Evolutionary conservation across 2,888 invertebrate species (phyloP).

Genomic region (Lysandra bellargus): DNA sequence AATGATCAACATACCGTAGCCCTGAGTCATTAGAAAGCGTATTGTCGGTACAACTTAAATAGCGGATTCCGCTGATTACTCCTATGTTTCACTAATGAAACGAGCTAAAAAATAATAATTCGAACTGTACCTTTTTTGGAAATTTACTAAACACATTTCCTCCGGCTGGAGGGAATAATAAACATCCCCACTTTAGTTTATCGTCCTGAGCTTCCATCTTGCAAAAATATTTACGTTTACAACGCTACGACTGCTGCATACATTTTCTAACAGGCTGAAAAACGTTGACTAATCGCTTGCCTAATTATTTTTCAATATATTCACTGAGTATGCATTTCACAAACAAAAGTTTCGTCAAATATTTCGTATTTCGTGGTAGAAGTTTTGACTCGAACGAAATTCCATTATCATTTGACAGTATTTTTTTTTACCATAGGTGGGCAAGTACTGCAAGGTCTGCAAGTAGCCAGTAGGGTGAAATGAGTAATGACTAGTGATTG

Average conservation of each 20-base stretch:
- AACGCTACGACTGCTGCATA: not conserved
- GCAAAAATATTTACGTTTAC: constrained; percentile 19
- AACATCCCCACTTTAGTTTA: constrained; percentile 87
- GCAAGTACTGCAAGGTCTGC: no score
- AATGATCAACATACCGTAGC: constrained; percentile 38
- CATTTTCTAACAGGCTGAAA: constrained; percentile 9
- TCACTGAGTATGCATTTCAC: constrained; percentile 27
- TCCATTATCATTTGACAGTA: not conserved
- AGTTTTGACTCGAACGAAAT: constrained; percentile 17
- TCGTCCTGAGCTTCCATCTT: constrained; percentile 85
- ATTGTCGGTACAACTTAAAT: constrained; percentile 32
- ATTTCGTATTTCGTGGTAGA: not conserved
- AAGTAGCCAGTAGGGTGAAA: no score
- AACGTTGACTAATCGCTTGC: constrained; percentile 20
- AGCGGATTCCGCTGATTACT: not conserved
- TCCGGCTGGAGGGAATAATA: constrained; percentile 86
- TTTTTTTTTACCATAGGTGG: not conserved
- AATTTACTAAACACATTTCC: constrained; percentile 85
- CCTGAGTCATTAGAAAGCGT: constrained; percentile 46
- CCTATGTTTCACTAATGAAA: not conserved
- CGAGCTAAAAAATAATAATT: not conserved
- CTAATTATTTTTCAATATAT: constrained; percentile 15
- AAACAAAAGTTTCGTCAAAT: constrained; percentile 25
- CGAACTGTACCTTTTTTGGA: constrained; percentile 83
- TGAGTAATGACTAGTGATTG: no score